Base-by-base conservation (phyloP, 2,797 vertebrate genomes). In the Semaprochilodus insignis region DNA sequence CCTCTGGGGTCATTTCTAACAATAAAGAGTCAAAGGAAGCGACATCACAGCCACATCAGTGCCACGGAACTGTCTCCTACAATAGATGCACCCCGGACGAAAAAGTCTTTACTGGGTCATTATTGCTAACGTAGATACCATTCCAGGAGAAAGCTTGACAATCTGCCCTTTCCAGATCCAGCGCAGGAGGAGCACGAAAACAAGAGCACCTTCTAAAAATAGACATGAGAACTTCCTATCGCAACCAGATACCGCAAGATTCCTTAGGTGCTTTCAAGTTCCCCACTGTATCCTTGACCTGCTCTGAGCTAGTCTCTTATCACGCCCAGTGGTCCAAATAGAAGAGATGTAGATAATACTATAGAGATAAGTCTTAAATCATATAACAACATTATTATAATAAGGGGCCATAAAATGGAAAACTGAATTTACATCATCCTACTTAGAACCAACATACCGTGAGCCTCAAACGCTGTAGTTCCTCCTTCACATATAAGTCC, bases 171-270 rank as follows among this genome's bases (percentile, higher is more conserved):
- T 69, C 63, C 34, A 66, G 63, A 36, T 36, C 19, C n/a, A 21
- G 65, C 6, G 10, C 31, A 40, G 17, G 34, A 44, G 36, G 36
- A 69, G 66, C 48, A 10, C 57, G 34, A 62, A 74, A 81, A 77
- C 77, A 81, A 81, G 79, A 72, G 52, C 40, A 4, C 19, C 11
- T 36, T 57, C 67, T 81, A 85, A 78, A 85, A 23, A 73, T 81
- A 85, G 78, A 85, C 59, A n/a, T 80, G 78, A 55, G 55, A 84
- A 81, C 71, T 60, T 57, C 36, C 51, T 70, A 81, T 15, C 63
- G 77, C 65, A 77, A 77, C 59, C 69, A 73, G 40, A 77, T 66
- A 81, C 65, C 81, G 79, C 5, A 27, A 57, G 54, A 74, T 74
- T 74, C 72, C 52, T 74, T 74, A 57, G 34, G 27, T 21, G 72